Percentiles rank a stretch among this genome's conserved stretches.
These are phyloP conservation scores for Yponomeuta plumbellus DNA, from an alignment of 2,888 invertebrate genomes.

Conservation along the genomic window DNA sequence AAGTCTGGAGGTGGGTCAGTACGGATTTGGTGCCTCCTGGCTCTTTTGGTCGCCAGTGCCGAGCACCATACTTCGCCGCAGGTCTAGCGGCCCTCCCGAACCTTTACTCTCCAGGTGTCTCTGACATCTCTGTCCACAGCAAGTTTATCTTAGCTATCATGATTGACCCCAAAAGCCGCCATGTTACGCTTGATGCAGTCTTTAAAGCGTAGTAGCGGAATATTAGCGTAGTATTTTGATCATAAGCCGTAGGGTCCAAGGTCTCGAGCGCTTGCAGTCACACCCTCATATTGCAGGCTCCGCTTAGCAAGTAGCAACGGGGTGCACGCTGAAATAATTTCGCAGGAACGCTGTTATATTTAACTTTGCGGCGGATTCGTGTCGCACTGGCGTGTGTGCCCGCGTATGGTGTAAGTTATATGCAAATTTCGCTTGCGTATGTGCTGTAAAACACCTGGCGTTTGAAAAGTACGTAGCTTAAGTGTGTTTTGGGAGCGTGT, in stretches of 20 bases:
- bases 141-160: too few relatives aligned
- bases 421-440: neutral
- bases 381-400: neutral
- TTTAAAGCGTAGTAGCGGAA: too few relatives aligned
- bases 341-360: constrained; percentile 16
- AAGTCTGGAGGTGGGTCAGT: too few relatives aligned
- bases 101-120: too few relatives aligned
- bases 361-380: constrained; percentile 15
- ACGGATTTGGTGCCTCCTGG: too few relatives aligned
- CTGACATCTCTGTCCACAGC: too few relatives aligned
- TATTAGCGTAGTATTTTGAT: too few relatives aligned
- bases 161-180: too few relatives aligned
- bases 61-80: too few relatives aligned
- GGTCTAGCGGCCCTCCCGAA: too few relatives aligned
- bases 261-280: neutral
- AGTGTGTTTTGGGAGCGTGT: neutral
- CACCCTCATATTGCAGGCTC: neutral
- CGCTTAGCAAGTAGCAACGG: constrained; percentile 12
- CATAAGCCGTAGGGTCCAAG: neutral
- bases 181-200: too few relatives aligned
- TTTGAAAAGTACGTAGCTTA: neutral
- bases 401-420: neutral
- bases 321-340: constrained; percentile 29
- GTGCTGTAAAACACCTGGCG: neutral
- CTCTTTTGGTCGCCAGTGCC: too few relatives aligned